These are phyloP conservation scores for Helicoverpa zea DNA, from an alignment of 1,140 invertebrate genomes.

Conservation along the genomic window DNA sequence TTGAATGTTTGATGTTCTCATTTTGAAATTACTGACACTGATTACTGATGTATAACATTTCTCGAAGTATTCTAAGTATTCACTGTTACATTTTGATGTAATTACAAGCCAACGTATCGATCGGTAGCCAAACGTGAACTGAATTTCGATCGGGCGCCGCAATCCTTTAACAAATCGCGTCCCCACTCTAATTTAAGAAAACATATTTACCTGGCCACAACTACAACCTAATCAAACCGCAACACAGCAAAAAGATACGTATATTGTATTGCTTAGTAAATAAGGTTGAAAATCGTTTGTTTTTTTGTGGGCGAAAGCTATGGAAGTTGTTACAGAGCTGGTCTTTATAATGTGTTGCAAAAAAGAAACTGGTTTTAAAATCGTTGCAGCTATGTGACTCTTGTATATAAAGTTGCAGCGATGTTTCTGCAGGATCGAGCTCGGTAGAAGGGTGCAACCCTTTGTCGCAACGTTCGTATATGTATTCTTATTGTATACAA, in stretches of 20 bases:
- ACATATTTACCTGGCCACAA: slow-evolving; percentile 22
- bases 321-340: slow-evolving; percentile 49
- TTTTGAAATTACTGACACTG: neutral
- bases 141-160: slow-evolving; percentile 8
- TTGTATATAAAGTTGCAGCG: slow-evolving; percentile 65
- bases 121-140: slow-evolving; percentile 34
- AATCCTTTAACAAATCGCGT: neutral
- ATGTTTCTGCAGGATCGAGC: slow-evolving; percentile 70
- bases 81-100: slow-evolving; percentile 33
- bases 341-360: slow-evolving; percentile 51
- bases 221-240: neutral
- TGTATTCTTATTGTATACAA: slow-evolving; percentile 34
- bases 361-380: slow-evolving; percentile 62
- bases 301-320: slow-evolving; percentile 30
- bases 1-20: neutral
- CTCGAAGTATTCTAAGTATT: neutral
- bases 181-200: slow-evolving; percentile 23
- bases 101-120: slow-evolving; percentile 24
- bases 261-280: neutral
- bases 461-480: slow-evolving; percentile 53
- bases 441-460: slow-evolving; percentile 73
- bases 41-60: neutral
- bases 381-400: slow-evolving; percentile 52
- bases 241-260: neutral
- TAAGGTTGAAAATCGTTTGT: slow-evolving; percentile 30